Conservation (phyloP, 2,797 vertebrate species). For the Pristis pectinata region DNA sequence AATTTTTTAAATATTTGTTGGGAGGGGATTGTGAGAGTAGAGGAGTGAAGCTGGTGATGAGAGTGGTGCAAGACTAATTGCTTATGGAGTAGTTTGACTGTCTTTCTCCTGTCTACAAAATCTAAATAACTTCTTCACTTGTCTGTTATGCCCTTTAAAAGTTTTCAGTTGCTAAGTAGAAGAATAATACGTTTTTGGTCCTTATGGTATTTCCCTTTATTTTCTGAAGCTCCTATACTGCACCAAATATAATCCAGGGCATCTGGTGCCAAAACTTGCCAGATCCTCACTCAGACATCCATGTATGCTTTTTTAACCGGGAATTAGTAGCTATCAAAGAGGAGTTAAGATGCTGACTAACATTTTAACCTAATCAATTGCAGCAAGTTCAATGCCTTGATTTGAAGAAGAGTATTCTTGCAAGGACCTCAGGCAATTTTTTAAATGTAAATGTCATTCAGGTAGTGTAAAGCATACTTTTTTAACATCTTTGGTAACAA, state of each 20-base stretch:
- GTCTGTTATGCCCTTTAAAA: neutral
- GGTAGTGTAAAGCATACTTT: no score
- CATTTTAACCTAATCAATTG: neutral
- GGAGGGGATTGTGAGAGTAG: no score
- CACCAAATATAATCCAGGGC: neutral
- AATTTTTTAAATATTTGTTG: slow-evolving; percentile 21
- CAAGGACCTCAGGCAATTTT: no score
- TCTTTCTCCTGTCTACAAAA: neutral
- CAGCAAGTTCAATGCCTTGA: neutral
- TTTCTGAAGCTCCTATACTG: neutral
- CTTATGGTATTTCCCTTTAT: neutral
- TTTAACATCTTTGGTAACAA: no score
- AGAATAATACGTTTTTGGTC: neutral
- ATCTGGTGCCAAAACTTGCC: neutral
- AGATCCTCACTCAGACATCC: neutral
- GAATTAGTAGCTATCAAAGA: neutral
- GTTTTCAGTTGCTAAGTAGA: neutral
- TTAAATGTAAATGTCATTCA: no score
- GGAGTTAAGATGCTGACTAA: neutral
- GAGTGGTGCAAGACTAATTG: neutral
- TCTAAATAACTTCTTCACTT: neutral
- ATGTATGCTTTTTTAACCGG: neutral
- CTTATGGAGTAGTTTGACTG: neutral
- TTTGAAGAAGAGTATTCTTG: neutral
- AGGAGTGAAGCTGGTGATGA: no score